Evolutionary conservation across 2,888 invertebrate genomes (phyloP), one percentile per base, ranked within the genome.

Genomic region (Hemaris fuciformis): DNA sequence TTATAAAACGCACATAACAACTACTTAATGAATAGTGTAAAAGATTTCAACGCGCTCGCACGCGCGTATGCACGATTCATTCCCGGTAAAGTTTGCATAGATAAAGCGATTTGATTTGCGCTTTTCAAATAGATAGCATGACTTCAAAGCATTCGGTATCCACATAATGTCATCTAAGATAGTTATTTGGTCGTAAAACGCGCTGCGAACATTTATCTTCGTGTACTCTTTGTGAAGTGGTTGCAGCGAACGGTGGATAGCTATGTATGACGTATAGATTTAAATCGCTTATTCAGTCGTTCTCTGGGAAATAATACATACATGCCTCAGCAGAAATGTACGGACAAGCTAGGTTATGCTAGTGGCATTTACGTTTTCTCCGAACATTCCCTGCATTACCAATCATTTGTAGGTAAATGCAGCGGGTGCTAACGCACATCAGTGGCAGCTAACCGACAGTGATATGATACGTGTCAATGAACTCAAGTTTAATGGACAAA

Each of bases 1-100:
- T 13, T 8, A 27, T 22, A 34, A 34, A 4, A 46, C 8, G 3
- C 2, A 0, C n/a, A 31, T 3, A 6, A 7, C 0, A 25, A 15
- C 7, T 15, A n/a, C n/a, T n/a, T n/a, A 20, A 31, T 22, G 18
- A 18, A 31, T 34, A 70, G 66, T 63, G 62, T 62, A 66, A 65
- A 59, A 59, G 62, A 62, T 23, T 59, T 62, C 15, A 62, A 62
- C 62, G 62, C 62, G 62, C 53, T 59, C 31, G 2, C 20, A 1
- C 18, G 3, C 6, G 15, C 1, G 5, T 41, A 23, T 31, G 15
- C 7, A 13, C 5, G 25, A 20, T 10, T 43, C 25, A 2, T 27
- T 48, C 27, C 6, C 25, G 7, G n/a, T 25, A 27, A 23, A 25
- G 23, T 25, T 48, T 48, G 27, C 53, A 25, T 53, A 53, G 15